Evolutionary conservation across 2,888 invertebrate genomes (phyloP).

Genomic region (Gisinianus flammeolus): DNA sequence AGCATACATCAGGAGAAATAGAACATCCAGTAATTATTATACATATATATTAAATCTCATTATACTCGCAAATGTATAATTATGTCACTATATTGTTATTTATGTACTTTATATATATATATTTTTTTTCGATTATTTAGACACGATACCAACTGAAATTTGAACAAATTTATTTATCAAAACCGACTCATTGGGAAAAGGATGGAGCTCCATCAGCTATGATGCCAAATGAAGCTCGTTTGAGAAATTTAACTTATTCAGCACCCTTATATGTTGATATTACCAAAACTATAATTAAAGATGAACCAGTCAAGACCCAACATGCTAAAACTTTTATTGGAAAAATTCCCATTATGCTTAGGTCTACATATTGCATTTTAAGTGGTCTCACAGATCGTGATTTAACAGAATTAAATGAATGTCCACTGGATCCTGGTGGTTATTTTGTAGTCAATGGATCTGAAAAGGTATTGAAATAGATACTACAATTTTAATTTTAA

Average conservation of each 20-base stretch:
- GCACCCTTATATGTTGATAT: slow-evolving; percentile 99
- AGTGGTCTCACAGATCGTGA: slow-evolving; percentile 97
- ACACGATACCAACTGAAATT: slow-evolving; percentile 93
- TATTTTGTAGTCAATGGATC: slow-evolving; percentile 99
- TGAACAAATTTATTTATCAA: slow-evolving; percentile 98
- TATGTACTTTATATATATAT: not conserved
- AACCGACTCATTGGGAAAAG: slow-evolving; percentile 99
- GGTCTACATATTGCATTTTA: slow-evolving; percentile 95
- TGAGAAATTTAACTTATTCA: slow-evolving; percentile 96
- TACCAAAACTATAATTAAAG: slow-evolving; percentile 91
- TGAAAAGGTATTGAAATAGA: slow-evolving; percentile 73
- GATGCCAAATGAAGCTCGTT: slow-evolving; percentile 99
- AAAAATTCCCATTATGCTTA: slow-evolving; percentile 99
- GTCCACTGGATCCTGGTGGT: slow-evolving; percentile 98
- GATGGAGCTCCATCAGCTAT: slow-evolving; percentile 99
- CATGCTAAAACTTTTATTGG: slow-evolving; percentile 75
- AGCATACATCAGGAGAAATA: slow-evolving; percentile 91
- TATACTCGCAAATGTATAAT: not conserved
- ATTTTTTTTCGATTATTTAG: slow-evolving; percentile 60
- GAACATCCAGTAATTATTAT: slow-evolving; percentile 73
- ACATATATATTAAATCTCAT: not conserved
- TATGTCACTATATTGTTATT: not conserved
- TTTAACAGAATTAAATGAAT: slow-evolving; percentile 96
- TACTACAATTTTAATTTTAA: not conserved
- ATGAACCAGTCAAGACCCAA: slow-evolving; percentile 81